Evolutionary conservation across 2,888 invertebrate species (phyloP), one percentile per base, ranked within the genome.

Genomic region (Altica lythri): DNA sequence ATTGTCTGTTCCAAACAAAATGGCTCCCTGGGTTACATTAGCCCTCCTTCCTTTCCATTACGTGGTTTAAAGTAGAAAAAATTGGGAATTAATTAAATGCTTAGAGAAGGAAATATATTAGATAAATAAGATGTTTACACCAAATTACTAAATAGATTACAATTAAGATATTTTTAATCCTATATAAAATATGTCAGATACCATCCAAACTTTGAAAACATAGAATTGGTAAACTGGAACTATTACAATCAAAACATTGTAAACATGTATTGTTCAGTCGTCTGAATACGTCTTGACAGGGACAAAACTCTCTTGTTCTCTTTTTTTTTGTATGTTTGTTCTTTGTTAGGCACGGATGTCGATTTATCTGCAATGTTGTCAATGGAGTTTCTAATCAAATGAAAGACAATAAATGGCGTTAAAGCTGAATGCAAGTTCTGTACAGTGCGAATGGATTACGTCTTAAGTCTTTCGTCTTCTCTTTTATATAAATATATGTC

Each of bases 361-460:
- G 27, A 44, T 44, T 44, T 44, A 44, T 45, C 19, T 19, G 32
- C 19, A 19, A 45, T 13, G 45, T 32, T 45, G 45, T 45, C 45
- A 45, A 45, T 45, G 32, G 45, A 32, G 16, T 45, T n/a, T 45
- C 45, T 45, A 45, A 45, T 45, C 45, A 34, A 45, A 45, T 45
- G 32, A 32, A 32, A 45, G 45, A 45, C 45, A 45, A 45, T 45
- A 45, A 45, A 45, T 19, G 45, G 19, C 19, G 32, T 45, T 45
- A 45, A 34, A 13, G 18, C n/a, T 34, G 45, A 45, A 45, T 32
- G 45, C 45, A 18, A 19, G 19, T 40, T 40, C 40, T 13, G 40
- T 22, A 22, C 40, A 13, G 17, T 6, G 22, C 40, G 19, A 22
- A 22, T 13, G 22, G 19, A 19, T 40, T 40, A 40, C 40, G 40